A percentile compares a stretch with the other conserved stretches of the same genome.
phyloP scores from a whole-genome alignment of 2,113 vertebrate genomes.

The Ardeotis arabs region DNA sequence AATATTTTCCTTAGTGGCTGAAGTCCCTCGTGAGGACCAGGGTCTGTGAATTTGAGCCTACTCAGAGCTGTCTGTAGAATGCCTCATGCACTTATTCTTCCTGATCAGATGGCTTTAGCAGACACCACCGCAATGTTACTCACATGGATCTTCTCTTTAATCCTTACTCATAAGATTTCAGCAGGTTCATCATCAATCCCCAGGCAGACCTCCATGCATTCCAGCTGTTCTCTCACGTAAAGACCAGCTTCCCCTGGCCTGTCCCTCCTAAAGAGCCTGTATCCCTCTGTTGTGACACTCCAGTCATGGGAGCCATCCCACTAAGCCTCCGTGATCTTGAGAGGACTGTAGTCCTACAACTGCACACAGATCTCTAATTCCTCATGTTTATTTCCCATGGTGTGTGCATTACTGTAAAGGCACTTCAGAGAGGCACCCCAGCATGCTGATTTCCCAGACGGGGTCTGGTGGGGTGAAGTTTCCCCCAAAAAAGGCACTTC shows the following conservation, averaged over 20 bases:
- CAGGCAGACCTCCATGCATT: not conserved
- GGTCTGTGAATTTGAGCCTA: not conserved
- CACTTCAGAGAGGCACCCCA: not conserved
- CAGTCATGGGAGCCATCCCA: not conserved
- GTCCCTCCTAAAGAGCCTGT: not conserved
- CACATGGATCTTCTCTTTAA: not conserved
- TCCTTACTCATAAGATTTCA: not conserved
- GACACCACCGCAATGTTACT: not conserved
- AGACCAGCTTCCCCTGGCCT: not conserved
- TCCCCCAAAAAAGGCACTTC: not conserved
- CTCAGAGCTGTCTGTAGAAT: not conserved
- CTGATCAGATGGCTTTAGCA: not conserved
- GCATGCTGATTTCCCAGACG: not conserved
- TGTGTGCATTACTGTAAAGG: not conserved
- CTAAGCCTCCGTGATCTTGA: not conserved
- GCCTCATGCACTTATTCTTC: not conserved
- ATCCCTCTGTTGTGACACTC: not conserved
- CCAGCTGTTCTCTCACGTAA: not conserved
- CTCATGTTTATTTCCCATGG: not conserved
- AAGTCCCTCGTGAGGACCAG: not conserved
- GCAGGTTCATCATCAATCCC: not conserved
- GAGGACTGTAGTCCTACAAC: not conserved
- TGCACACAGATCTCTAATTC: not conserved
- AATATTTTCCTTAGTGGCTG: not conserved
- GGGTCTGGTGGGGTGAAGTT: accelerated